Percentiles rank a stretch among this genome's conserved stretches.
Evolutionary conservation across 2,888 invertebrate species (phyloP).

Genomic region (Isotomurus palustris): DNA sequence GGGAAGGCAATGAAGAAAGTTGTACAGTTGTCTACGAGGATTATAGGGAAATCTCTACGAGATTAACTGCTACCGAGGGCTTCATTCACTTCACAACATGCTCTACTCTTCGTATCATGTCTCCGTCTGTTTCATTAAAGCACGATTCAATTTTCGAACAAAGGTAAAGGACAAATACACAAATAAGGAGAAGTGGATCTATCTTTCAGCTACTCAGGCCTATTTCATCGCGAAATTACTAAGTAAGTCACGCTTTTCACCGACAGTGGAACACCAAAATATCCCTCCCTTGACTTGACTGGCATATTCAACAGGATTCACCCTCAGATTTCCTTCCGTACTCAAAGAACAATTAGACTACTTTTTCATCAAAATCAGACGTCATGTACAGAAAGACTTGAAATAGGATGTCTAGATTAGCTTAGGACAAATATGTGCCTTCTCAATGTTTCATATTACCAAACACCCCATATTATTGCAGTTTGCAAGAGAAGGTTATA

Average conservation of each 20-base stretch:
- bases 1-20: not conserved
- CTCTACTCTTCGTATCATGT: not conserved
- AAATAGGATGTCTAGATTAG: no score
- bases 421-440: no score
- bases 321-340: not conserved
- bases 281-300: not conserved
- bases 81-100: not conserved
- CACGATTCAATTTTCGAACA: not conserved
- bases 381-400: no score
- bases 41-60: constrained; percentile 35
- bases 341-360: no score
- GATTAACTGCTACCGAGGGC: constrained; percentile 30
- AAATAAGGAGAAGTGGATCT: constrained; percentile 5
- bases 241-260: not conserved
- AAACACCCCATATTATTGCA: no score
- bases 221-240: not conserved
- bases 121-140: constrained; percentile 1
- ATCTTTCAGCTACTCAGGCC: not conserved
- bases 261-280: not conserved
- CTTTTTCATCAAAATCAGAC: no score
- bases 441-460: no score
- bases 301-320: no score
- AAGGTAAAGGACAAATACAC: constrained; percentile 1
- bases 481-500: no score
- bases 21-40: constrained; percentile 18